Base-by-base conservation (phyloP, 1,140 invertebrate species). In the Nixonia krombeini region DNA sequence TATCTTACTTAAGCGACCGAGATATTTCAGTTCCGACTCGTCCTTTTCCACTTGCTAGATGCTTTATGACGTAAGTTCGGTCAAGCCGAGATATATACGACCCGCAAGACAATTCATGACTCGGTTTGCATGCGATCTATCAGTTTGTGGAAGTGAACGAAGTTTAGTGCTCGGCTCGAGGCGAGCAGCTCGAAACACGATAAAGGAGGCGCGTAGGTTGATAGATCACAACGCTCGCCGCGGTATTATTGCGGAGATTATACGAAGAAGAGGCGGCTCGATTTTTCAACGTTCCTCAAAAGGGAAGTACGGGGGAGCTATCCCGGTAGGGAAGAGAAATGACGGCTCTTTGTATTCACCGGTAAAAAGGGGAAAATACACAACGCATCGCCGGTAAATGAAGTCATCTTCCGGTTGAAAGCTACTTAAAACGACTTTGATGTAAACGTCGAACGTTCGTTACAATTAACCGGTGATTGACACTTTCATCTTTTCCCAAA, bases 121-220 rank as follows among this genome's bases (percentile, higher is more conserved):
- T n/a, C n/a, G n/a, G n/a, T n/a, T n/a, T n/a, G n/a, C 25, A 47
- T 7, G 33, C n/a, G 28, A 44, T 55, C 45, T 49, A 44, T 63
- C 59, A 51, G 29, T 56, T 51, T 40, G 26, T 31, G 13, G 28
- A 51, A 25, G 42, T 15, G 45, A 50, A 47, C 29, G 26, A 52
- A 57, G 18, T 55, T 46, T 40, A 21, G 37, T 49, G 50, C 49
- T 45, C 40, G 38, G 29, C 41, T 50, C 45, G 31, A 45, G 49
- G 55, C 23, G 49, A 63, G 52, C 17, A 53, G 44, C 49, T 53
- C 38, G 58, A 58, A 57, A 68, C 65, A 62, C 58, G 65, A 62
- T 68, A 62, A 68, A 69, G 55, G 66, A 63, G 66, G 59, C 51
- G 21, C 55, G 41, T 40, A 29, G 8, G 40, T 63, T 59, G 66